A percentile compares a stretch with the other conserved stretches of the same genome.
These are phyloP conservation scores for Botia almorhae DNA, from an alignment of 2,797 vertebrate genomes.

Conservation along the genomic window DNA sequence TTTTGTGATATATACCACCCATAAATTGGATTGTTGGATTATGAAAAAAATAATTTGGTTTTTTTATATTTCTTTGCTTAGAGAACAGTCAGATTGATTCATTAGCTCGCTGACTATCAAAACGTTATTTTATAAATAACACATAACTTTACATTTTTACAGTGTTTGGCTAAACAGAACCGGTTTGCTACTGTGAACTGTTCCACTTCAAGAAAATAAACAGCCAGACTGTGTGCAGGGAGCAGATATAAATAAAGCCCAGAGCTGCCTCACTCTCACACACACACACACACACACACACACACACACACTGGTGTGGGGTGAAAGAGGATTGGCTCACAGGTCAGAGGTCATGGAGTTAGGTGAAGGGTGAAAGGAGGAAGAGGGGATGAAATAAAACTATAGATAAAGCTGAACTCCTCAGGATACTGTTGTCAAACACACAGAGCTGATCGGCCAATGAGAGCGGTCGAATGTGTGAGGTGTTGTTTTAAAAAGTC, in stretches of 20 bases:
- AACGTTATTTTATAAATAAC: not conserved
- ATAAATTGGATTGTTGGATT: too few species aligned
- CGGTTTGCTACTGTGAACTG: not conserved
- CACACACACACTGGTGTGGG: constrained; percentile 17
- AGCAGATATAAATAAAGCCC: constrained; percentile 13
- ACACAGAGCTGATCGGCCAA: constrained; percentile 20
- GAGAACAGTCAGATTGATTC: not conserved
- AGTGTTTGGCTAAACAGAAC: not conserved
- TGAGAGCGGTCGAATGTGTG: not conserved
- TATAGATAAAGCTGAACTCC: constrained; percentile 35
- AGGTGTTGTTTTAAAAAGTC: too few species aligned
- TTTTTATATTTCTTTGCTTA: not conserved
- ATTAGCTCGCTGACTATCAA: not conserved
- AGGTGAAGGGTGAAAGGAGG: constrained; percentile 53
- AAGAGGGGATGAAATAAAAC: constrained; percentile 50
- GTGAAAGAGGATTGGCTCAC: constrained; percentile 55
- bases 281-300: constrained; percentile 34
- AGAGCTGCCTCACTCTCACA: constrained; percentile 1
- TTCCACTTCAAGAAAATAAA: constrained; percentile 18
- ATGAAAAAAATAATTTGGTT: too few species aligned
- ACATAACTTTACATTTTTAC: not conserved
- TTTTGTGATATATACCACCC: too few species aligned
- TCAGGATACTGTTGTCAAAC: constrained; percentile 27
- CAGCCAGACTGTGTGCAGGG: not conserved
- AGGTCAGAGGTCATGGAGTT: constrained; percentile 60